Evolutionary conservation across 2,888 invertebrate species (phyloP).

Genomic region (Pseudoips prasinana): DNA sequence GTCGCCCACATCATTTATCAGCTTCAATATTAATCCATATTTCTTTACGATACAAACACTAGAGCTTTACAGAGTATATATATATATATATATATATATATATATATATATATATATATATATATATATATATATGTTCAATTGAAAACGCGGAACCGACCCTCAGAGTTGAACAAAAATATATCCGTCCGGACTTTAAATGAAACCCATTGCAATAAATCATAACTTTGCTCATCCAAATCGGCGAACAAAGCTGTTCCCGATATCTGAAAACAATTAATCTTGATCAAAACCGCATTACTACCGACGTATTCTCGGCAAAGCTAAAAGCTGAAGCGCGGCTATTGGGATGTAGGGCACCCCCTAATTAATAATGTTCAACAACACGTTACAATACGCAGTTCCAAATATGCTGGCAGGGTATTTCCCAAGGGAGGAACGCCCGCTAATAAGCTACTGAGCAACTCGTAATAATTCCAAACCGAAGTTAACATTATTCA

Average conservation of each 20-base stretch:
- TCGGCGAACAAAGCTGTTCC: slow-evolving; percentile 15
- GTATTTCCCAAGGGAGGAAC: slow-evolving; percentile 27
- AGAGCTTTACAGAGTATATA: too few species aligned
- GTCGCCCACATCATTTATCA: slow-evolving; percentile 24
- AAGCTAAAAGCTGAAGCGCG: slow-evolving; percentile 3
- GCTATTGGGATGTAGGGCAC: not conserved
- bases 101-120: too few species aligned
- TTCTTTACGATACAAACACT: too few species aligned
- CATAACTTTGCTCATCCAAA: slow-evolving; percentile 18
- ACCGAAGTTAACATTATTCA: slow-evolving; percentile 21
- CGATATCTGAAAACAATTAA: slow-evolving; percentile 27
- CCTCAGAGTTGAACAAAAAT: too few species aligned
- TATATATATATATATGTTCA: too few species aligned
- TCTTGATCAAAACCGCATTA: slow-evolving; percentile 23
- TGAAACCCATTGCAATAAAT: slow-evolving; percentile 24
- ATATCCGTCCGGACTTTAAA: too few species aligned
- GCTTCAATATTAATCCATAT: too few species aligned
- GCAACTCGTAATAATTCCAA: slow-evolving; percentile 22
- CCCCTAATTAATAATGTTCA: slow-evolving; percentile 13
- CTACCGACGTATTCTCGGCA: slow-evolving; percentile 2
- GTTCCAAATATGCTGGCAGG: slow-evolving; percentile 8
- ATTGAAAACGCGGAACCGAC: too few species aligned
- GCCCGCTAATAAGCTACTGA: slow-evolving; percentile 25
- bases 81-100: too few species aligned
- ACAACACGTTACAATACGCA: slow-evolving; percentile 12